A percentile compares a stretch with the other conserved stretches of the same genome.
phyloP scores from a whole-genome alignment of 2,797 vertebrate genomes.

The Melanotaenia nigrans region DNA sequence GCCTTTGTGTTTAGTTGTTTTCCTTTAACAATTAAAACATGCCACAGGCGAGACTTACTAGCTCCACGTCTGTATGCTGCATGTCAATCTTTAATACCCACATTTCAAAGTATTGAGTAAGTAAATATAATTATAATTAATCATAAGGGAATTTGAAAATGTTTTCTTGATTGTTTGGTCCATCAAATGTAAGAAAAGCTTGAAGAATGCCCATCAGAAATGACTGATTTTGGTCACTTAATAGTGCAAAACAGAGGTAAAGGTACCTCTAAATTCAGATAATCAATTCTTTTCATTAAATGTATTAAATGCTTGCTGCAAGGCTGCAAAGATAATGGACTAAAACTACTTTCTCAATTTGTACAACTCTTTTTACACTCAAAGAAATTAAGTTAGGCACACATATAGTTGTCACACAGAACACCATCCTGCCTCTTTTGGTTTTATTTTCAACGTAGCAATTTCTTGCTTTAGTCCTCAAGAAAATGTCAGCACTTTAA shows the following conservation, averaged over 20 bases:
- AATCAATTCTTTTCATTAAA: background rate
- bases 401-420: conserved; percentile 5
- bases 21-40: background rate
- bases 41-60: background rate
- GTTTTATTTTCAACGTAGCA: background rate
- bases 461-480: conserved; percentile 5
- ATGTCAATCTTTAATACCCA: background rate
- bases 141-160: no score
- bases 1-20: background rate
- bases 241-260: background rate
- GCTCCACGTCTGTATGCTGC: background rate
- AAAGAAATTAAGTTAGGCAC: background rate
- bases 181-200: background rate
- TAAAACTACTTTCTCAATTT: background rate
- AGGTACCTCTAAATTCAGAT: background rate
- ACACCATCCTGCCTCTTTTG: conserved; percentile 10
- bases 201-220: background rate
- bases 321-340: background rate
- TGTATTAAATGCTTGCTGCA: background rate
- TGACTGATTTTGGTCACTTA: background rate
- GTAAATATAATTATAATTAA: background rate
- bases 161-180: background rate
- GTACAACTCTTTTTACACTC: background rate
- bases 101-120: background rate
- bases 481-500: conserved; percentile 34